Conservation (phyloP, 2,113 vertebrate genomes). For the Gorilla gorilla region DNA sequence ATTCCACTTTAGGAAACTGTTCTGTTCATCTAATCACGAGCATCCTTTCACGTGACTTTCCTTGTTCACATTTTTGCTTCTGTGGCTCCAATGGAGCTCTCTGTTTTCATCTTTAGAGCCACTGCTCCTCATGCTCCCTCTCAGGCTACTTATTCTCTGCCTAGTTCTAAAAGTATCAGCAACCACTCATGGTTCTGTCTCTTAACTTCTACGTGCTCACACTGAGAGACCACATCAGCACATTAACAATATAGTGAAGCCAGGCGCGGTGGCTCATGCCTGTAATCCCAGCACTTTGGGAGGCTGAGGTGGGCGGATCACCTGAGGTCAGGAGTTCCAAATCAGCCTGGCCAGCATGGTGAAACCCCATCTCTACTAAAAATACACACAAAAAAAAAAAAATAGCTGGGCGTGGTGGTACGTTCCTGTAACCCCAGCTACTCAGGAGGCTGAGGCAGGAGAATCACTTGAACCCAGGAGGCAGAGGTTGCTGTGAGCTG, state of each 20-base stretch:
- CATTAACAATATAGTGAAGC: not conserved
- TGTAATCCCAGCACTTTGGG: no score
- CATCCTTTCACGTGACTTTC: not conserved
- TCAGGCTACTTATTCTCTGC: not conserved
- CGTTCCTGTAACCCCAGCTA: no score
- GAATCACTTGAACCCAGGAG: no score
- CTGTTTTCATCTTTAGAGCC: not conserved
- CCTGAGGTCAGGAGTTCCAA: no score
- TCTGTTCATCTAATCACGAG: not conserved
- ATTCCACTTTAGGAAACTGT: not conserved
- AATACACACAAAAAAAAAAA: no score
- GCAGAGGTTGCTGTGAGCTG: no score
- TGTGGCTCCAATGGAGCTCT: not conserved
- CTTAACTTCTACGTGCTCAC: rapidly evolving
- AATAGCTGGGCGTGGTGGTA: rapidly evolving
- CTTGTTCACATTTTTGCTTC: not conserved
- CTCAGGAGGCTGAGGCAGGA: no score
- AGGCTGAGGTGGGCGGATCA: no score
- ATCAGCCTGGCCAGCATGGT: no score
- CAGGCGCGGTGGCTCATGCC: rapidly evolving
- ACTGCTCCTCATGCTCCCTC: not conserved
- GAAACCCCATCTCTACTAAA: no score
- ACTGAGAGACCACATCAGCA: not conserved
- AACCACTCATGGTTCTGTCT: not conserved
- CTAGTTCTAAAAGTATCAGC: not conserved